Evolutionary conservation across 1,140 invertebrate species (phyloP).

Genomic region (Zaprionus tsacasi): DNA sequence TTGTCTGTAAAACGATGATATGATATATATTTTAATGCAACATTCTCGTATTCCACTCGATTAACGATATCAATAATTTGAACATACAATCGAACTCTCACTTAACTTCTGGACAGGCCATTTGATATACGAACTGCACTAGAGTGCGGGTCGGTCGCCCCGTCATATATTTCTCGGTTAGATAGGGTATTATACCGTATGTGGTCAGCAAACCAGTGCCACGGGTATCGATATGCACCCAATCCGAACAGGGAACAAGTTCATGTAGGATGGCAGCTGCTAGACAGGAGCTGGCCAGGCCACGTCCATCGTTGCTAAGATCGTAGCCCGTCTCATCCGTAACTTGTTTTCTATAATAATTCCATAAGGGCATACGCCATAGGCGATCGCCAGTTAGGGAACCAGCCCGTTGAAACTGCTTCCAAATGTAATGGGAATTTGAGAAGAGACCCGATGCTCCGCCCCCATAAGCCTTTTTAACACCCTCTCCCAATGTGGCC

Average conservation of each 20-base stretch:
- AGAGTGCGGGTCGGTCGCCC: conserved; percentile 85
- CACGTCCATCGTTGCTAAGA: conserved; percentile 87
- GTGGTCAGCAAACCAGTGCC: conserved; percentile 86
- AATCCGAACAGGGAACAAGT: conserved; percentile 84
- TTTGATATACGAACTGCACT: conserved; percentile 84
- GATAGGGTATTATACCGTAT: conserved; percentile 86
- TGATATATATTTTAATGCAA: not conserved
- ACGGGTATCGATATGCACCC: conserved; percentile 89
- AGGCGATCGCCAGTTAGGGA: conserved; percentile 92
- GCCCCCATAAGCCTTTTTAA: conserved; percentile 87
- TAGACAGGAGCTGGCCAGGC: conserved; percentile 86
- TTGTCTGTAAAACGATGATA: too few relatives aligned
- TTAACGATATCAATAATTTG: too few relatives aligned
- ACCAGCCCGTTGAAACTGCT: conserved; percentile 88
- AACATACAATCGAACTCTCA: not conserved
- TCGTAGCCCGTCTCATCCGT: conserved; percentile 85
- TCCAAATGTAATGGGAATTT: conserved; percentile 87
- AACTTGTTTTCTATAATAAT: conserved; percentile 90
- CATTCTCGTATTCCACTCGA: too few relatives aligned
- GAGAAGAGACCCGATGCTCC: conserved; percentile 92
- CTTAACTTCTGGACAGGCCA: conserved; percentile 84
- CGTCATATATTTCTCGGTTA: conserved; percentile 85
- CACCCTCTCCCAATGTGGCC: conserved; percentile 87
- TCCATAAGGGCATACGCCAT: conserved; percentile 95
- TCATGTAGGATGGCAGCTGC: conserved; percentile 88